Evolutionary conservation across 1,140 invertebrate species (phyloP).

Genomic region (Caerostris extrusa): DNA sequence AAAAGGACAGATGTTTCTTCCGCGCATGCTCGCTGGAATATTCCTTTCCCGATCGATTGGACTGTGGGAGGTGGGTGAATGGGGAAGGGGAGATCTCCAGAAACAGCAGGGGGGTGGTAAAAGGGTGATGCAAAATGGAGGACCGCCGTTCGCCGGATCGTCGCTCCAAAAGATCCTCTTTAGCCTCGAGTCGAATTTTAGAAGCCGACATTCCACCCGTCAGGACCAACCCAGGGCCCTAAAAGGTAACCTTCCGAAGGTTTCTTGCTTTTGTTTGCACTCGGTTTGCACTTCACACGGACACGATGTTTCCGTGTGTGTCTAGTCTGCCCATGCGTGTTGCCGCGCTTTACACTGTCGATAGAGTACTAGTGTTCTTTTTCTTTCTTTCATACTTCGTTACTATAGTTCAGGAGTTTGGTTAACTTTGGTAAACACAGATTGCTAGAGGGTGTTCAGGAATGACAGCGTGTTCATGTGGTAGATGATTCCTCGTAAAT

Average conservation of each 20-base stretch:
- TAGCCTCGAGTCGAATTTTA: constrained; percentile 70
- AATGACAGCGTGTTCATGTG: too few species aligned
- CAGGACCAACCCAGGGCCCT: constrained; percentile 57
- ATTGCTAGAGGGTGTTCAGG: too few species aligned
- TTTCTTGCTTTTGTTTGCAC: not conserved
- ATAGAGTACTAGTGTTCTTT: too few species aligned
- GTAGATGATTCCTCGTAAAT: too few species aligned
- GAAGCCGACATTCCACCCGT: constrained; percentile 72
- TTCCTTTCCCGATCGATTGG: not conserved
- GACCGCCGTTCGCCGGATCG: constrained; percentile 66
- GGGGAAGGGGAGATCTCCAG: not conserved
- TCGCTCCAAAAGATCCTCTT: constrained; percentile 77
- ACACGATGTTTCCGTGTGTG: not conserved
- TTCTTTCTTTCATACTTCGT: too few species aligned
- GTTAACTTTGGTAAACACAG: too few species aligned
- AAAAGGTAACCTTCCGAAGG: constrained; percentile 73
- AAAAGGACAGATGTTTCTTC: constrained; percentile 45
- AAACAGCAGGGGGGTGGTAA: not conserved
- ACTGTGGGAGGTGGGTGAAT: not conserved
- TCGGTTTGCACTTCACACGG: not conserved
- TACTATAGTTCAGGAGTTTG: too few species aligned
- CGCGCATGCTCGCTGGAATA: constrained; percentile 39
- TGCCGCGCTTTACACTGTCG: not conserved
- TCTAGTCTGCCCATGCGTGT: constrained; percentile 30
- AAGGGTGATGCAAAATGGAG: constrained; percentile 71